Conservation (phyloP, 2,113 vertebrate genomes). For the Pedetes capensis region DNA sequence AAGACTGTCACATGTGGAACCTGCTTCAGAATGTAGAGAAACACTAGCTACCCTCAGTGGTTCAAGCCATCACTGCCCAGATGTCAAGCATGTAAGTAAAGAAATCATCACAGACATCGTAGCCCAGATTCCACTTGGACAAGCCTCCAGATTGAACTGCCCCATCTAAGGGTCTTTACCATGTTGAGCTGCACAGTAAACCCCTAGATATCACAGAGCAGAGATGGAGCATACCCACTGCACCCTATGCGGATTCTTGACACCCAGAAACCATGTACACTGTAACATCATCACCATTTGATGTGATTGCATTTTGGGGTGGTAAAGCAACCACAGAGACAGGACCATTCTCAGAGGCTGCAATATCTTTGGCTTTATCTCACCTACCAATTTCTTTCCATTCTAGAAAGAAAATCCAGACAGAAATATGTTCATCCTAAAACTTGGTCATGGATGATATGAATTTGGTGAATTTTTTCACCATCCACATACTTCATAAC, state of each 20-base stretch:
- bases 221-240: background rate
- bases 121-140: background rate
- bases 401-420: constrained; percentile 10
- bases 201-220: background rate
- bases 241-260: background rate
- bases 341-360: background rate
- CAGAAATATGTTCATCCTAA: background rate
- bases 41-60: background rate
- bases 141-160: background rate
- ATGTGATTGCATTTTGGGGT: background rate
- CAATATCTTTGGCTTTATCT: background rate
- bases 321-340: background rate
- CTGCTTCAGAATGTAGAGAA: background rate
- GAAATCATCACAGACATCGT: background rate
- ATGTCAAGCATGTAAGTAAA: background rate
- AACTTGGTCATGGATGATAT: background rate
- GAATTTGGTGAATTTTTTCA: background rate
- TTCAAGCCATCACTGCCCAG: background rate
- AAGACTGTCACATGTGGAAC: background rate
- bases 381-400: background rate
- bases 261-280: background rate
- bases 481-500: background rate
- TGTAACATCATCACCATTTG: background rate
- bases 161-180: background rate
- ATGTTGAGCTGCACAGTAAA: background rate